Conservation (phyloP, 1,140 invertebrate genomes). For the Lepidurus packardi region DNA sequence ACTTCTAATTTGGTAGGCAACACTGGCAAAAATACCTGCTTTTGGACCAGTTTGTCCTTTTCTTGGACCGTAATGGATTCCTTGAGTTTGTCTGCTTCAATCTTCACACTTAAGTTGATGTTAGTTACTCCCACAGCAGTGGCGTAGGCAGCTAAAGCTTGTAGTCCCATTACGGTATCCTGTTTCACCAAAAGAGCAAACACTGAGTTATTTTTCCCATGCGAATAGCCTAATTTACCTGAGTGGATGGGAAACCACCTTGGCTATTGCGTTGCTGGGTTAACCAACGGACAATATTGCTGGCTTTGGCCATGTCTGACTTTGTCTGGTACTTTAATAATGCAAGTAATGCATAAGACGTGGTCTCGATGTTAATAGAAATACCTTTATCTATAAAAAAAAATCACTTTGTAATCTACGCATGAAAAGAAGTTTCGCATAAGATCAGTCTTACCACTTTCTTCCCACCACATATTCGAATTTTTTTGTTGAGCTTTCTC, state of each 20-base stretch:
- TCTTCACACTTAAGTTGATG: conserved; percentile 44
- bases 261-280: conserved; percentile 64
- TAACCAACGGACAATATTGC: conserved; percentile 62
- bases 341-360: conserved; percentile 64
- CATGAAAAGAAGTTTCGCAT: too few relatives aligned
- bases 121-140: conserved; percentile 42
- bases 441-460: conserved; percentile 31
- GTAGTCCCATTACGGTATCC: conserved; percentile 60
- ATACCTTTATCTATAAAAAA: conserved; percentile 41
- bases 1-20: conserved; percentile 49
- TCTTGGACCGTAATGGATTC: conserved; percentile 44
- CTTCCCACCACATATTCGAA: conserved; percentile 48
- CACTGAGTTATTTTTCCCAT: background rate
- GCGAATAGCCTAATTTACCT: conserved; percentile 39
- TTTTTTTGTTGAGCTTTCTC: conserved; percentile 37
- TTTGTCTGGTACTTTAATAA: conserved; percentile 54
- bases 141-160: conserved; percentile 54
- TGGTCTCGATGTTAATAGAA: conserved; percentile 61
- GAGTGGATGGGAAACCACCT: conserved; percentile 69
- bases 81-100: conserved; percentile 42
- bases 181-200: background rate
- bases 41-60: conserved; percentile 48
- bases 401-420: background rate
- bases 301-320: conserved; percentile 52
- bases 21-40: conserved; percentile 43